Conservation (phyloP, 2,113 vertebrate genomes). For the Galemys pyrenaicus region DNA sequence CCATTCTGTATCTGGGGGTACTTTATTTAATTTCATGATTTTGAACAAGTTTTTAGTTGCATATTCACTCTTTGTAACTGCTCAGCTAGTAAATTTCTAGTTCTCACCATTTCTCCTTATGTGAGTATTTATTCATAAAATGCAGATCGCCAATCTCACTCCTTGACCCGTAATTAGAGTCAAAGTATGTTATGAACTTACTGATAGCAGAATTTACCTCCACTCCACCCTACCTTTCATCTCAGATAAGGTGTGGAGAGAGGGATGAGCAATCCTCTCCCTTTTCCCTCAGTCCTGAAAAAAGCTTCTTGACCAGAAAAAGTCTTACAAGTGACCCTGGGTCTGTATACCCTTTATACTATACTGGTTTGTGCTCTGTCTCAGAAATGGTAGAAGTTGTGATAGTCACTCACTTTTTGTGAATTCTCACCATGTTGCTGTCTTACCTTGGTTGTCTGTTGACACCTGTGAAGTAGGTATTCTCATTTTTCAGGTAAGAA, state of each 20-base stretch:
- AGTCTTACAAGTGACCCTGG: not conserved
- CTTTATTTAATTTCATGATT: not conserved
- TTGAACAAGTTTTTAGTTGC: not conserved
- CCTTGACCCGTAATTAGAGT: not conserved
- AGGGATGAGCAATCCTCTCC: not conserved
- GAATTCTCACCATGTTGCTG: not conserved
- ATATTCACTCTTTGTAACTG: not conserved
- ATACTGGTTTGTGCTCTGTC: not conserved
- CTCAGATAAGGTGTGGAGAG: not conserved
- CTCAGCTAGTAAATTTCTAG: not conserved
- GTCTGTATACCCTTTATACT: not conserved
- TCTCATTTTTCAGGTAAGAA: not conserved
- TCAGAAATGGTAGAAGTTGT: not conserved
- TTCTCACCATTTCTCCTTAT: not conserved
- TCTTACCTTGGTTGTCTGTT: not conserved
- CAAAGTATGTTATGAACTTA: not conserved
- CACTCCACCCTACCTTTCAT: not conserved
- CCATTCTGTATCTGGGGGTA: not conserved
- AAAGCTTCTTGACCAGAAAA: not conserved
- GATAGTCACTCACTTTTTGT: not conserved
- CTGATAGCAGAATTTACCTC: not conserved
- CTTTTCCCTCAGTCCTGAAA: rapidly evolving
- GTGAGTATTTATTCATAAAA: not conserved
- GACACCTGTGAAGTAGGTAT: not conserved
- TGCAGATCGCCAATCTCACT: conserved; percentile 1